A percentile compares a stretch with the other conserved stretches of the same genome.
phyloP scores from a whole-genome alignment of 2,113 vertebrate genomes.

The Zosterops japonicus region DNA sequence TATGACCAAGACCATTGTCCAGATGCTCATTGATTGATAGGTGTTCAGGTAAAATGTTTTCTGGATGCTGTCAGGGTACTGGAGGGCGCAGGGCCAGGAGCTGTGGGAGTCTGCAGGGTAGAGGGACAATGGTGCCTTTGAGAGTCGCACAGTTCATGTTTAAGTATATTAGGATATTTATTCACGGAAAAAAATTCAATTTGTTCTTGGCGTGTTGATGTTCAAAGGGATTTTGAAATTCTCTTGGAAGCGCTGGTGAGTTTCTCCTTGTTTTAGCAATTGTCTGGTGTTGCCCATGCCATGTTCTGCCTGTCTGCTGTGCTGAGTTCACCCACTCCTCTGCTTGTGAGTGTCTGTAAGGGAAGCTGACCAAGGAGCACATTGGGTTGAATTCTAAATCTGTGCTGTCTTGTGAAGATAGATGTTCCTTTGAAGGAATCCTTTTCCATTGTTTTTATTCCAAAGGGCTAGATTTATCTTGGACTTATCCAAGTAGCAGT shows the following conservation, averaged over 20 bases:
- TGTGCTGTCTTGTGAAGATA: background rate
- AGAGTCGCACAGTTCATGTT: fast-evolving
- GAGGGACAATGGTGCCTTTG: background rate
- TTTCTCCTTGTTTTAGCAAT: background rate
- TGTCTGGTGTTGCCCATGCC: background rate
- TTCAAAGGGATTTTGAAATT: background rate
- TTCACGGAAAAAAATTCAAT: background rate
- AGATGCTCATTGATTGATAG: background rate
- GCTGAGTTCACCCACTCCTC: background rate
- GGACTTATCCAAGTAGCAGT: background rate
- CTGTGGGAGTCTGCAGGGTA: background rate
- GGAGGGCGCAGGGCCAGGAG: fast-evolving
- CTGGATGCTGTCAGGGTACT: background rate
- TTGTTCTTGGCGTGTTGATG: background rate
- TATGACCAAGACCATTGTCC: background rate
- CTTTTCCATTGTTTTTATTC: background rate
- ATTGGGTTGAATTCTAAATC: background rate
- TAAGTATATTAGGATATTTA: background rate
- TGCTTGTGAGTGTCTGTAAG: background rate
- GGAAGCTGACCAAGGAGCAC: background rate
- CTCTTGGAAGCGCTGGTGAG: background rate
- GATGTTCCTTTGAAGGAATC: background rate
- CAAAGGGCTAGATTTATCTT: background rate
- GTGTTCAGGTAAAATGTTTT: background rate
- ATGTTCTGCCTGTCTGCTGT: background rate